These are phyloP conservation scores for Chloroceryle amazona DNA, from an alignment of 2,797 vertebrate genomes.

Conservation along the genomic window DNA sequence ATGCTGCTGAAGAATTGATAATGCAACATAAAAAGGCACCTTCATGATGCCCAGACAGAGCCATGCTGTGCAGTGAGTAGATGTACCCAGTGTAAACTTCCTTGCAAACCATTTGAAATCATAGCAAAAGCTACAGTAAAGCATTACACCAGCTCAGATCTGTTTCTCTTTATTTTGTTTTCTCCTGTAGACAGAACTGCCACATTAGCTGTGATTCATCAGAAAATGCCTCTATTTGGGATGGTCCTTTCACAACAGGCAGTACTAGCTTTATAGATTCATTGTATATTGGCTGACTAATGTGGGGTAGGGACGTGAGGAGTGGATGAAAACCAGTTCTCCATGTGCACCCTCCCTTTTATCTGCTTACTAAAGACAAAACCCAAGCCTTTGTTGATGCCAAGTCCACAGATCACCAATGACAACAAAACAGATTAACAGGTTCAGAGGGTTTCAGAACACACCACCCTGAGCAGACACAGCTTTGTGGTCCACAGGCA, in stretches of 20 bases:
- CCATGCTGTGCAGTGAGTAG: neutral
- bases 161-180: neutral
- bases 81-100: neutral
- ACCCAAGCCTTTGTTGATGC: neutral
- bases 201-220: neutral
- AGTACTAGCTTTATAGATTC: neutral
- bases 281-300: neutral
- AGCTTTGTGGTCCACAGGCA: neutral
- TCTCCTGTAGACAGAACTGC: neutral
- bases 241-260: neutral
- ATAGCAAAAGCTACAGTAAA: neutral
- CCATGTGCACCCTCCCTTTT: neutral
- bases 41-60: neutral
- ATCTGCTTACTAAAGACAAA: neutral
- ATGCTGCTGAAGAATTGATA: accelerated
- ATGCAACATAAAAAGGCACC: neutral
- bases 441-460: neutral
- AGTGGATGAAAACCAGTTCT: neutral
- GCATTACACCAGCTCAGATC: neutral
- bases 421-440: neutral
- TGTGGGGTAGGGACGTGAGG: accelerated
- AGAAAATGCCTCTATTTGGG: neutral
- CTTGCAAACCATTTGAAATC: neutral
- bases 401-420: accelerated
- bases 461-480: neutral